These are phyloP conservation scores for Prorops nasuta DNA, from an alignment of 1,140 invertebrate species.

Conservation along the genomic window DNA sequence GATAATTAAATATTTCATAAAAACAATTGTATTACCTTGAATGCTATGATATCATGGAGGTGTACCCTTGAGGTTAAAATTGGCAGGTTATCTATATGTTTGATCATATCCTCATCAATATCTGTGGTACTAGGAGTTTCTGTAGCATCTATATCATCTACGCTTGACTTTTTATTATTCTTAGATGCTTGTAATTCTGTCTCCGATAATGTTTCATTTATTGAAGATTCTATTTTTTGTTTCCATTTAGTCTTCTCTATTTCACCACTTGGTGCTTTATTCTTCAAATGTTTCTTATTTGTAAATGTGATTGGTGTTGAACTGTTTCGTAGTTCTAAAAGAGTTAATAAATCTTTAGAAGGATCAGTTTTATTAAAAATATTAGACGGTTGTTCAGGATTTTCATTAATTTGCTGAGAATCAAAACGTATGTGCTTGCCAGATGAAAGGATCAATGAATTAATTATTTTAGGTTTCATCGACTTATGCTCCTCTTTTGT, in stretches of 20 bases:
- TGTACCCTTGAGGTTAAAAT: not conserved
- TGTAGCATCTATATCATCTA: slow-evolving; percentile 1
- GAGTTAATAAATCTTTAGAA: slow-evolving; percentile 17
- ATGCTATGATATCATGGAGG: slow-evolving; percentile 33
- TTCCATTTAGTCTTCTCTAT: too few relatives aligned
- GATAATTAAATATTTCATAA: slow-evolving; percentile 4
- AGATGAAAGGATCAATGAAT: slow-evolving; percentile 21
- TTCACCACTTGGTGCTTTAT: not conserved
- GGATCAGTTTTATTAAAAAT: not conserved
- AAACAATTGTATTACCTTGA: too few relatives aligned
- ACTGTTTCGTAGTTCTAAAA: slow-evolving; percentile 31
- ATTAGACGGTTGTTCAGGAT: slow-evolving; percentile 4
- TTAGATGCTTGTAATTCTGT: too few relatives aligned
- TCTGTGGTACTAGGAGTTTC: not conserved
- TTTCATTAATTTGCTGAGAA: slow-evolving; percentile 5
- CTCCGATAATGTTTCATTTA: too few relatives aligned
- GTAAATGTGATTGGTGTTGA: slow-evolving; percentile 33
- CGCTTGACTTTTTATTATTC: slow-evolving; percentile 1
- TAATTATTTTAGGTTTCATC: slow-evolving; percentile 29
- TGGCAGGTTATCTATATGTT: not conserved
- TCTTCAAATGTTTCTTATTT: slow-evolving; percentile 14
- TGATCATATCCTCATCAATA: not conserved
- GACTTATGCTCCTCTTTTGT: slow-evolving; percentile 1
- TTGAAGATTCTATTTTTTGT: too few relatives aligned
- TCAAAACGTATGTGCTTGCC: slow-evolving; percentile 37